Conservation (phyloP, 2,888 invertebrate genomes). For the Acrocera orbiculus region DNA sequence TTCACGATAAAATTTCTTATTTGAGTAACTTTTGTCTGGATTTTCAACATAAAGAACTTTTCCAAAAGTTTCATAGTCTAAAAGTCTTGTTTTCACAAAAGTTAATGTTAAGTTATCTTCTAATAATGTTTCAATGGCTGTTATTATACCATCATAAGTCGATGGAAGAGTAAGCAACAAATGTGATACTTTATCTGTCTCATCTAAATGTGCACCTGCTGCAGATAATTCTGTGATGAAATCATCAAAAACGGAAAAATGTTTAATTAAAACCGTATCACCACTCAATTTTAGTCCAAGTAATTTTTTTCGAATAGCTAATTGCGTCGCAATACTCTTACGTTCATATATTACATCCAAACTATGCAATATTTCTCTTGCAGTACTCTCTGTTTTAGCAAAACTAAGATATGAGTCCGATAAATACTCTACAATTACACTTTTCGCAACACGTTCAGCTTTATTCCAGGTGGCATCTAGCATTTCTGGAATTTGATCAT, state of each 20-base stretch:
- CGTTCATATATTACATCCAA: background rate
- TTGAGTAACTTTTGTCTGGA: background rate
- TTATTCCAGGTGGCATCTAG: constrained; percentile 7
- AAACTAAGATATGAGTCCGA: constrained; percentile 8
- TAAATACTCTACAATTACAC: constrained; percentile 8
- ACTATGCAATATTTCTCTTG: background rate
- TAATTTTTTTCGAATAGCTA: background rate
- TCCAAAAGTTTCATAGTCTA: constrained; percentile 15
- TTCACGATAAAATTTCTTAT: background rate
- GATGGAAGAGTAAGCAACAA: constrained; percentile 21
- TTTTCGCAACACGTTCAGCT: constrained; percentile 6
- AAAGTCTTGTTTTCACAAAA: constrained; percentile 20
- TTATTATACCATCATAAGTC: constrained; percentile 22
- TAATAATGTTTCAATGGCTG: constrained; percentile 22
- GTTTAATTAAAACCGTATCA: background rate
- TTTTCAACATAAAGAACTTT: constrained; percentile 17
- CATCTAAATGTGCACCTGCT: constrained; percentile 22
- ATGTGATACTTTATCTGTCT: constrained; percentile 22
- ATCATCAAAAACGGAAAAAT: constrained; percentile 18
- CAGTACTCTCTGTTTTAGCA: constrained; percentile 2
- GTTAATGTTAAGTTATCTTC: constrained; percentile 19
- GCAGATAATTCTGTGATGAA: constrained; percentile 19
- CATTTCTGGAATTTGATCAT: background rate
- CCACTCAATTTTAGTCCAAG: constrained; percentile 2
- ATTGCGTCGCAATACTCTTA: background rate